Conservation (phyloP, 2,797 vertebrate species). For the Etheostoma nigrum region DNA sequence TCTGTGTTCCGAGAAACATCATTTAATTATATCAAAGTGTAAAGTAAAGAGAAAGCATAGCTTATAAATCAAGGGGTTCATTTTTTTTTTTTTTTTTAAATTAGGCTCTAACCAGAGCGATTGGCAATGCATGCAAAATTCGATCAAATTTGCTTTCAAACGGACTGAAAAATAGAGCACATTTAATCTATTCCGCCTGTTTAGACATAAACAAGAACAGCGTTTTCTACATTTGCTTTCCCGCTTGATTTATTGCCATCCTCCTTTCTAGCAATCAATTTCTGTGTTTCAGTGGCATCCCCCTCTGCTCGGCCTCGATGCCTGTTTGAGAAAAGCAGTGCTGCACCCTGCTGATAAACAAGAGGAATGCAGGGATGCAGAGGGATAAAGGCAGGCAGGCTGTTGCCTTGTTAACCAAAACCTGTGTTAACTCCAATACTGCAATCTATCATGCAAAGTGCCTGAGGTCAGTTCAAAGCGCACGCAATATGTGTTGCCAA, state of each 20-base stretch:
- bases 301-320: background rate
- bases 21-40: constrained; percentile 63
- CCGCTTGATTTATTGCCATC: constrained; percentile 86
- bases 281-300: constrained; percentile 74
- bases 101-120: constrained; percentile 66
- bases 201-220: constrained; percentile 87
- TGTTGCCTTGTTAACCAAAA: constrained; percentile 29
- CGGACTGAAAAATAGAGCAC: constrained; percentile 85
- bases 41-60: constrained; percentile 60
- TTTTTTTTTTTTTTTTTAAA: constrained; percentile 45
- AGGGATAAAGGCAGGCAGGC: background rate
- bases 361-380: constrained; percentile 57
- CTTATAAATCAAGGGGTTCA: constrained; percentile 68
- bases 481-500: background rate
- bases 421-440: background rate
- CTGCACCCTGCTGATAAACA: constrained; percentile 91
- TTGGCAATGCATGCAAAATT: constrained; percentile 78
- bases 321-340: constrained; percentile 90
- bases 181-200: constrained; percentile 86
- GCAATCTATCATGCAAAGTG: background rate
- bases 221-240: constrained; percentile 84
- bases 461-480: constrained; percentile 1
- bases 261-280: constrained; percentile 85
- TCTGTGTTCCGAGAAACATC: constrained; percentile 43
- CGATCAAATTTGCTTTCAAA: constrained; percentile 86